phyloP scores from a whole-genome alignment of 2,888 invertebrate species.

The Heliconius erato region DNA sequence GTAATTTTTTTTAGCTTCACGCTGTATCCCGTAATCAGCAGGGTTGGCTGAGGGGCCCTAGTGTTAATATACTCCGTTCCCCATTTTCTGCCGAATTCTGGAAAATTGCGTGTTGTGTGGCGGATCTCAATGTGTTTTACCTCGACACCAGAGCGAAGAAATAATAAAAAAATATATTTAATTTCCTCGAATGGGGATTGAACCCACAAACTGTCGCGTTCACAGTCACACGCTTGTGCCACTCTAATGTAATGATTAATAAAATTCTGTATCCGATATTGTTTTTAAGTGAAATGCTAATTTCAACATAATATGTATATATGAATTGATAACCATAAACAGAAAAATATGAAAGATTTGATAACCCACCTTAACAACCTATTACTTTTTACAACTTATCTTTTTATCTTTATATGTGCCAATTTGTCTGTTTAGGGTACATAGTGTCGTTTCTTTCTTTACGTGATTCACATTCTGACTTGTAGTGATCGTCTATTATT shows the following conservation, averaged over 20 bases:
- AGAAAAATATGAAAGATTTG: background rate
- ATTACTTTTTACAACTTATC: constrained; percentile 19
- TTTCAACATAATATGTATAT: background rate
- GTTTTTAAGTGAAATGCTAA: background rate
- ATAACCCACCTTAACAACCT: constrained; percentile 13
- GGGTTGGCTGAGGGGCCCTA: too few species aligned
- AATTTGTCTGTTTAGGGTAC: constrained; percentile 14
- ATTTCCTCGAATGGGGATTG: too few species aligned
- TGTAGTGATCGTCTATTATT: background rate
- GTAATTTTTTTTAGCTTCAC: background rate
- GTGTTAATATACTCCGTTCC: too few species aligned
- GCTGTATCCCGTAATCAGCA: too few species aligned
- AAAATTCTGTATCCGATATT: background rate
- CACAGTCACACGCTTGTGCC: too few species aligned
- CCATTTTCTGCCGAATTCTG: too few species aligned
- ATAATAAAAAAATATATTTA: too few species aligned
- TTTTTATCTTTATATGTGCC: constrained; percentile 14
- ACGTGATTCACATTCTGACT: background rate
- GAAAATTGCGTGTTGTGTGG: too few species aligned
- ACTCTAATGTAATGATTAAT: background rate
- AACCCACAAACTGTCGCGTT: too few species aligned
- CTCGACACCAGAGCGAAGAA: too few species aligned
- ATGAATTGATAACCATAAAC: background rate
- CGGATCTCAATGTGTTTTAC: too few species aligned
- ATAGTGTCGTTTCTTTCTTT: background rate